Evolutionary conservation across 2,888 invertebrate genomes (phyloP).

Genomic region (Drosophila picticornis): DNA sequence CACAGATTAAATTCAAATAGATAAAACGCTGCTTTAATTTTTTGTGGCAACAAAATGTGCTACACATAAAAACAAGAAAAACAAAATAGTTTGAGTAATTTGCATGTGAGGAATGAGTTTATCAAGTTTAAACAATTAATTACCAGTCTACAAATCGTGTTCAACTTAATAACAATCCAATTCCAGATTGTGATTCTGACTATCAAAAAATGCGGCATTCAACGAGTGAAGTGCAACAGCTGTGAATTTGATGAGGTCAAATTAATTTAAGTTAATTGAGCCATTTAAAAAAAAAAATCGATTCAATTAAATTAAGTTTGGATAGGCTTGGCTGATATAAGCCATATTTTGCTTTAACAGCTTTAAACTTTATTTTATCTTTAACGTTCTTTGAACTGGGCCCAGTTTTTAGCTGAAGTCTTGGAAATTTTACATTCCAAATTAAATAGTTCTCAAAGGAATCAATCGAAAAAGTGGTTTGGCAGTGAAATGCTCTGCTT

Average conservation of each 20-base stretch:
- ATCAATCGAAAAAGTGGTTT: too few relatives aligned
- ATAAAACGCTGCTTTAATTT: constrained; percentile 1
- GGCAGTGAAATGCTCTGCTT: too few relatives aligned
- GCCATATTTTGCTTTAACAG: too few relatives aligned
- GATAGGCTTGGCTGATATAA: too few relatives aligned
- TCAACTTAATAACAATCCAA: neutral
- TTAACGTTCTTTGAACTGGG: neutral
- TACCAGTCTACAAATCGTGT: neutral
- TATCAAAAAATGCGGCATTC: neutral
- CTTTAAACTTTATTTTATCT: neutral
- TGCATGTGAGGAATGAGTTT: neutral
- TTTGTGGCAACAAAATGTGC: neutral
- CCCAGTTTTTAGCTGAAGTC: too few relatives aligned
- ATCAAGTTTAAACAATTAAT: neutral
- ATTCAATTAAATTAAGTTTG: neutral
- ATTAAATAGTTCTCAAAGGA: neutral
- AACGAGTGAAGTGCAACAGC: neutral
- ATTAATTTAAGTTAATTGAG: neutral
- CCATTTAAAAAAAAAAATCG: neutral
- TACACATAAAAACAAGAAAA: neutral
- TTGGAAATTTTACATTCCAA: too few relatives aligned
- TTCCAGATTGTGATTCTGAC: neutral
- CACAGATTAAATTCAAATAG: neutral
- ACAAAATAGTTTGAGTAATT: neutral
- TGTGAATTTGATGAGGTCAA: neutral